Evolutionary conservation across 64 coral and sea anemone species (phyloP).

Genomic region (Montipora sp.): DNA sequence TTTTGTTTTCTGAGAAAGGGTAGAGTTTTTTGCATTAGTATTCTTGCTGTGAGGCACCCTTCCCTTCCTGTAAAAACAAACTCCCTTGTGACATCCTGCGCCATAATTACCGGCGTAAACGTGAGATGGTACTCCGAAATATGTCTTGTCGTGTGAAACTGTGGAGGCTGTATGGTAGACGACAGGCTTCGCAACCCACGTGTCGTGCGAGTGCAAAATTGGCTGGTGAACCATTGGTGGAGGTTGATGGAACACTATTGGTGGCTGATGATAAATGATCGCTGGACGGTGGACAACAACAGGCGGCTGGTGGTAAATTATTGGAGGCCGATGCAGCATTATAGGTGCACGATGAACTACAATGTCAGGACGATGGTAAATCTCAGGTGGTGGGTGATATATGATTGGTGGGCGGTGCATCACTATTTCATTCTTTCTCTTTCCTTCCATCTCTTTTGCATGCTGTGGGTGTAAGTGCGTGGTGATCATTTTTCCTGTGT

Average conservation of each 20-base stretch:
- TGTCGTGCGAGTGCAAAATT: constrained; percentile 91
- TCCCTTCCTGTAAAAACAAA: constrained; percentile 75
- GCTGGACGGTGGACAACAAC: constrained; percentile 96
- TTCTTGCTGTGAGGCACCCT: constrained; percentile 46
- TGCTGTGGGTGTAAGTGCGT: constrained; percentile 61
- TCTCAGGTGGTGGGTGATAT: constrained; percentile 96
- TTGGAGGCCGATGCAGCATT: constrained; percentile 92
- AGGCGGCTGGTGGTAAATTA: constrained; percentile 96
- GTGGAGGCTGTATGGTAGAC: constrained; percentile 71
- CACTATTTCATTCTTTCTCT: constrained; percentile 86
- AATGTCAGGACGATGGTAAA: constrained; percentile 96
- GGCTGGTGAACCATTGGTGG: constrained; percentile 91
- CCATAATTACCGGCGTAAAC: constrained; percentile 57
- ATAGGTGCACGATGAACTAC: constrained; percentile 97
- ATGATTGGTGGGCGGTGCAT: constrained; percentile 99
- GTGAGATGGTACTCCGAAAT: constrained; percentile 77
- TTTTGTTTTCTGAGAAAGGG: constrained; percentile 39
- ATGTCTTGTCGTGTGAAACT: constrained; percentile 71
- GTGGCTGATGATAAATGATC: constrained; percentile 94
- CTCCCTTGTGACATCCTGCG: constrained; percentile 33
- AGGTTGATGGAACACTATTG: constrained; percentile 98
- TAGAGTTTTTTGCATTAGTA: constrained; percentile 10
- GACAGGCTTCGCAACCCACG: constrained; percentile 75
- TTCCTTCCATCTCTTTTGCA: constrained; percentile 74
- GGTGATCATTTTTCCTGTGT: constrained; percentile 8